A percentile compares a stretch with the other conserved stretches of the same genome.
These are phyloP conservation scores for Decapterus maruadsi DNA, from an alignment of 2,797 vertebrate genomes.

Conservation along the genomic window DNA sequence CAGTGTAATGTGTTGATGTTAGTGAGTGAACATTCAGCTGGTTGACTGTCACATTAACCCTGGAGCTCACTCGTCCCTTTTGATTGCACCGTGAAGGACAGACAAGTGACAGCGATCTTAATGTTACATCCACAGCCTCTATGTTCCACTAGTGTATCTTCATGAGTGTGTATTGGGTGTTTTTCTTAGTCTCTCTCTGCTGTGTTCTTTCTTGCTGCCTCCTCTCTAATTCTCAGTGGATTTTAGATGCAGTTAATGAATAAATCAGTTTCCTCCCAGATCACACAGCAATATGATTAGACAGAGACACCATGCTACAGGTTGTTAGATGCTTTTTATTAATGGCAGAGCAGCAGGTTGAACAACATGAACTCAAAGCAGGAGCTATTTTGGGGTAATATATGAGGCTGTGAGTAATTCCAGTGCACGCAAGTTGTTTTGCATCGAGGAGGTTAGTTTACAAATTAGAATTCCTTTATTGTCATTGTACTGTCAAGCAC, in stretches of 20 bases:
- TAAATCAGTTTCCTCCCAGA: not conserved
- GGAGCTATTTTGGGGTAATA: not conserved
- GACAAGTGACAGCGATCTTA: too few species aligned
- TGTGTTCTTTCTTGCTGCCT: too few species aligned
- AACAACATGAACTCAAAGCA: not conserved
- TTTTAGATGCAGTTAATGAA: not conserved
- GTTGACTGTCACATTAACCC: not conserved
- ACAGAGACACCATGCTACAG: not conserved
- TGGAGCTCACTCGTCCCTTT: not conserved
- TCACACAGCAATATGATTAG: not conserved
- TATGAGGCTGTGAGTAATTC: not conserved
- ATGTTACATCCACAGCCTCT: too few species aligned
- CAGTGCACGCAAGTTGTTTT: not conserved
- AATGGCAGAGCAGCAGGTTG: not conserved
- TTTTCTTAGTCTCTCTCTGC: not conserved
- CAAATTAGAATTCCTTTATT: too few species aligned
- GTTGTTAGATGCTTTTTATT: not conserved
- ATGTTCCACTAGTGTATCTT: too few species aligned
- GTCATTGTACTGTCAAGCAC: too few species aligned
- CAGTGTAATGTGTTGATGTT: too few species aligned
- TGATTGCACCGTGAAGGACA: not conserved
- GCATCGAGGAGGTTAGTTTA: not conserved
- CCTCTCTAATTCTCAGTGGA: not conserved
- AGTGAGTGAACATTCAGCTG: too few species aligned
- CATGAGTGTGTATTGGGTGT: not conserved